Base-by-base conservation (phyloP, 2,797 vertebrate genomes). In the Pristis pectinata region DNA sequence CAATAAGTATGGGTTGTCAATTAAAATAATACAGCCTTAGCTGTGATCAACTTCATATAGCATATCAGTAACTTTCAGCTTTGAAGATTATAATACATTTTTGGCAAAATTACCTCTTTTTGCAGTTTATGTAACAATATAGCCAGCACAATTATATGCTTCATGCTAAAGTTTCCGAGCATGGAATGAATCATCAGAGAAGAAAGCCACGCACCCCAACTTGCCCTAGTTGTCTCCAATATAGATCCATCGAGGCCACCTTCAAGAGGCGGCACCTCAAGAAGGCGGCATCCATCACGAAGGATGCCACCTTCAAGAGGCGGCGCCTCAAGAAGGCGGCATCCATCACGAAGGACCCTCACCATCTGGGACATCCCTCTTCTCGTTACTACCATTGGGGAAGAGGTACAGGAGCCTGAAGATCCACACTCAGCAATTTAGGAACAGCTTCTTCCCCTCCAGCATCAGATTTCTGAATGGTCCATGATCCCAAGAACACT, bases 61-160 rank as follows among this genome's bases (percentile, higher is more conserved):
- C 44, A 83, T 83, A 53, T 83, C 82, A 83, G 82, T 83, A 83
- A 83, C 44, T 53, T 83, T 83, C 82, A 53, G 82, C 82, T 83
- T 83, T 83, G 82, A 83, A 83, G 44, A 83, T 83, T 83, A 53
- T 49, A 30, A 53, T 27, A 53, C 44, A 53, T 53, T 49, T 27
- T 83, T 83, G 82, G 41, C 82, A 83, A 82, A 82, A 27, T 83
- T 53, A 30, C 7, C 3, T 67, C 0, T 2, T 30, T 83, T 83
- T 83, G 44, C 82, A 11, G 8, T 53, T 83, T 53, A 83, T 83
- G 10, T 53, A 83, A 83, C 82, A 49, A 27, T 30, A 53, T 24
- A 83, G 82, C 44, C 24, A 24, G 80, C 19, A 44, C 44, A 1
- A 27, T 83, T 30, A 24, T 27, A 30, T 83, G 22, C 82, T 83